Evolutionary conservation across 2,113 vertebrate genomes (phyloP).

Genomic region (Dipodomys spectabilis): DNA sequence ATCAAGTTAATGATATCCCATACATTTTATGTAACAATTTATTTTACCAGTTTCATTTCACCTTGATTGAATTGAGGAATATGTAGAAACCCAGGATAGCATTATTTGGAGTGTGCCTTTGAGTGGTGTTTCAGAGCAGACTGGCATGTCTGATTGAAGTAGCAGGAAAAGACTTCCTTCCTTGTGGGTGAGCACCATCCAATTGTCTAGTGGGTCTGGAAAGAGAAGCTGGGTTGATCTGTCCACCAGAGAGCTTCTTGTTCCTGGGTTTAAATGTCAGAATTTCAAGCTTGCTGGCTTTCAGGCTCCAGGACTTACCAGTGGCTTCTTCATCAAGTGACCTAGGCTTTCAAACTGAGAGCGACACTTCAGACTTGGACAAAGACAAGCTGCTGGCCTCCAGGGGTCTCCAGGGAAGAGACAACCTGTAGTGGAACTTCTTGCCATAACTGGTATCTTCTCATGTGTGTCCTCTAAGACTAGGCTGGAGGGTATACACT

Average conservation of each 20-base stretch:
- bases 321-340: too few relatives aligned
- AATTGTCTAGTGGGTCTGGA: neutral
- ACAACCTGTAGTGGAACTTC: neutral
- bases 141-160: too few relatives aligned
- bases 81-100: neutral
- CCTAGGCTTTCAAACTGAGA: neutral
- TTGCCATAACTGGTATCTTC: neutral
- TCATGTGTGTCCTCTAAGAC: too few relatives aligned
- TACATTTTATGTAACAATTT: neutral
- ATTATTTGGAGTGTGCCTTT: neutral
- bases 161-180: neutral
- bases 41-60: neutral
- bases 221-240: neutral
- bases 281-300: neutral
- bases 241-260: neutral
- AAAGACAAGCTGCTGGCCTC: neutral
- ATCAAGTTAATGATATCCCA: neutral
- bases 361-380: neutral
- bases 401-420: neutral
- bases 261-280: neutral
- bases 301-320: neutral
- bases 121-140: neutral
- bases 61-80: neutral
- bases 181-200: neutral
- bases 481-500: too few relatives aligned